Base-by-base conservation (phyloP, 2,888 invertebrate genomes). In the Beris morrisii region DNA sequence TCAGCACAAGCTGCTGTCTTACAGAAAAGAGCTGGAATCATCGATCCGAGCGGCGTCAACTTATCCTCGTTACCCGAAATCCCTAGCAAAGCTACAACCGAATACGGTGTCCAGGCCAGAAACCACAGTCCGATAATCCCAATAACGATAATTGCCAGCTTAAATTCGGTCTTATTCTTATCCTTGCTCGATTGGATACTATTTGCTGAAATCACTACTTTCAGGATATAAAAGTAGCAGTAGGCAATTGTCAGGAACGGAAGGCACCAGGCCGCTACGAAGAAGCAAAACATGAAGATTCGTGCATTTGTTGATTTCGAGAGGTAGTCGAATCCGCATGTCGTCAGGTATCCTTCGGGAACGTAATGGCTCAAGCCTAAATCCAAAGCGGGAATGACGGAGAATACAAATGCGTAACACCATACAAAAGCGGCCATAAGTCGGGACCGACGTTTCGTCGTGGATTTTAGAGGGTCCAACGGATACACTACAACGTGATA, bases 311-410 rank as follows among this genome's bases (percentile, higher is more conserved):
- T 74, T 64, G 86, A 85, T n/a, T 86, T 84, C 1, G 90, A 87
- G 56, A 93, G 83, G 75, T 93, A 94, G 78, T 93, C 93, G 76
- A 91, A 93, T 74, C 92, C 90, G 80, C 93, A 94, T 73, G 90
- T 90, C 22, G 91, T 92, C 67, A 93, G 84, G 75, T 87, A 92
- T 2, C 92, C 93, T 78, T 93, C 93, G 5, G 93, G 92, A 13
- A 91, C 89, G 80, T 93, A 94, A 44, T 83, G 83, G 28, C 89
- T 89, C 71, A 90, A 84, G 7, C 91, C 90, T 52, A 91, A 83
- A 73, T 88, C 84, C 31, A 79, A 68, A 0, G 90, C 85, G 0
- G 93, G 93, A 61, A 91, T 84, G 5, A 85, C 77, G 2, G 91
- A 86, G 76, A 92, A 91, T 13, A 85, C 71, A 9, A 84, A 79